Conservation (phyloP, 2,888 invertebrate species). For the Anodontia alba region DNA sequence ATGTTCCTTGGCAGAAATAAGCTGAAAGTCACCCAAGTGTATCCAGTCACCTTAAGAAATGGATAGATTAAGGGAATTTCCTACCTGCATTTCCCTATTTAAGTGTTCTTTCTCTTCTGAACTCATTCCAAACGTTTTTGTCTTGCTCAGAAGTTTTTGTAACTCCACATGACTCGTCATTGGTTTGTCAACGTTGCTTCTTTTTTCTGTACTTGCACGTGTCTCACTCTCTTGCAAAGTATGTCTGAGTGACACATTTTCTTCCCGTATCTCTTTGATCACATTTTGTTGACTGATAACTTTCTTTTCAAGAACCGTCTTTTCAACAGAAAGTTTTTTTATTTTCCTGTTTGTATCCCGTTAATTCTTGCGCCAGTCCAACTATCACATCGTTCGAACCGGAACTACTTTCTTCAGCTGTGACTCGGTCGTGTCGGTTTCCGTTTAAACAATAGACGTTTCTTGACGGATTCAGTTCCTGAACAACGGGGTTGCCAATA, state of each 20-base stretch:
- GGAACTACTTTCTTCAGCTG: neutral
- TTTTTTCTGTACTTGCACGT: neutral
- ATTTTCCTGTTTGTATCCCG: neutral
- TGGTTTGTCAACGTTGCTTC: neutral
- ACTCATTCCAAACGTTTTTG: conserved; percentile 2
- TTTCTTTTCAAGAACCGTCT: neutral
- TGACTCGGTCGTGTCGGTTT: neutral
- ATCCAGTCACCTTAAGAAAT: too few species aligned
- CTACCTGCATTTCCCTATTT: neutral
- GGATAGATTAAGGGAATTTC: too few species aligned
- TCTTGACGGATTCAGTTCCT: neutral
- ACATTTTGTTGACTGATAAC: neutral
- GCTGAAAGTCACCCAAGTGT: too few species aligned
- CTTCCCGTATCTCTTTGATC: neutral
- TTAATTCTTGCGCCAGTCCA: conserved; percentile 3
- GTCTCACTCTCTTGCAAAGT: neutral
- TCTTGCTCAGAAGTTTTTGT: neutral
- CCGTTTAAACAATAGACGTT: too few species aligned
- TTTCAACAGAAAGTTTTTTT: neutral
- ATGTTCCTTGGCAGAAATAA: too few species aligned
- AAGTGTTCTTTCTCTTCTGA: neutral
- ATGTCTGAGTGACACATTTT: neutral
- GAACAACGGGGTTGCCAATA: neutral
- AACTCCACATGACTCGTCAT: neutral
- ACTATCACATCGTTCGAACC: neutral